Evolutionary conservation across 1,140 invertebrate genomes (phyloP), one percentile per base, ranked within the genome.

Genomic region (Tigriopus japonicus): DNA sequence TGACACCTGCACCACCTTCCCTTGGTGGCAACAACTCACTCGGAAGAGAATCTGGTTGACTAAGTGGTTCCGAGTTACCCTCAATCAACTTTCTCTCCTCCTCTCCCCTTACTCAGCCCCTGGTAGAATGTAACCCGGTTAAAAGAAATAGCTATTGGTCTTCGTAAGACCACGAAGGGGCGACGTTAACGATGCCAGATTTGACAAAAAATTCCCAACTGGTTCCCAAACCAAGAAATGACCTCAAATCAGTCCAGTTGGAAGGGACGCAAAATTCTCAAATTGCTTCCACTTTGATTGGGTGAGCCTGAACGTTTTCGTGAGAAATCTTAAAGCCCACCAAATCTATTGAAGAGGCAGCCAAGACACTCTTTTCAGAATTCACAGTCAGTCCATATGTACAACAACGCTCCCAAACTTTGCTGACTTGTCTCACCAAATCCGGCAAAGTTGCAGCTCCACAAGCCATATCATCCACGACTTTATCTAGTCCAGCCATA

Each of bases 171-270:
- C 55, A 28, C 62, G 62, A 12, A 62, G 28, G 19, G 62, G 62
- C n/a, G 7, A 5, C n/a, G 28, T 23, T 2, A 55, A 43, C 17
- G 17, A 49, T 17, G 58, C 41, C 12, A 63, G 42, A 24, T 52
- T 35, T 2, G 54, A 12, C 10, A 45, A 61, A 28, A 62, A 62
- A 2, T 56, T 6, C 17, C 40, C 6, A 62, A 40, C 45, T 62
- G 58, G n/a, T 62, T 49, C 7, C 62, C 15, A 62, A 41, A 2
- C 62, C 62, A 28, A 59, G 19, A 35, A 62, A 62, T 0, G 62
- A 62, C 1, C 62, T n/a, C 0, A 62, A 23, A 42, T 60, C 42
- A 0, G 62, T 62, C 14, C 43, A 42, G 55, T 49, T 56, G 28
- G 21, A 60, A 40, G 52, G 63, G 51, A 53, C 64, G 42, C 43